Evolutionary conservation across 2,888 invertebrate genomes (phyloP), one percentile per base, ranked within the genome.

Genomic region (Steinernema scapterisci): DNA sequence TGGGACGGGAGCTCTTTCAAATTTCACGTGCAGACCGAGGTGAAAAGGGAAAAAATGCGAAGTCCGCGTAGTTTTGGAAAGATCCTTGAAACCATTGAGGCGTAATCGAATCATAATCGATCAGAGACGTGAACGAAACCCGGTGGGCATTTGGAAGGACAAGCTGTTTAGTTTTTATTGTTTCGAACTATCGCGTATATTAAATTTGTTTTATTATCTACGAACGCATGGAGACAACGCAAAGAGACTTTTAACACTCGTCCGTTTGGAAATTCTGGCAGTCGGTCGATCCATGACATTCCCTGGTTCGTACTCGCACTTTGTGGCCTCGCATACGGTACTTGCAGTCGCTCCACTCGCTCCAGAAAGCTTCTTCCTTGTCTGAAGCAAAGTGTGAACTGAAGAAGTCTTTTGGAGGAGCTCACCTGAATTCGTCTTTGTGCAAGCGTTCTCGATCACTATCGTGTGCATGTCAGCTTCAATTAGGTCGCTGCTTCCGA

Each of bases 91-190:
- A 31, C 31, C 16, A 13, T 31, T 16, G 63, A 16, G 23, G 63
- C 31, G 9, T 63, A 63, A 63, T 63, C 63, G 63, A 63, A 63
- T 63, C 38, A 63, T 38, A 63, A 63, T 63, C 63, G 63, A 63
- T 31, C 25, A 25, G 25, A 44, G 7, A 16, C 63, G 16, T 27
- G 6, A 63, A 27, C 23, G 19, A 3, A n/a, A n/a, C n/a, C n/a
- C 38, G 38, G 5, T 13, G 48, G 48, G 5, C 48, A 2, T 19
- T 48, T 16, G 38, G 9, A 6, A 38, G 38, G 5, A 9, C 38
- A 9, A 6, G 9, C 3, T 38, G 38, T 38, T 38, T 9, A 38
- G 38, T 9, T 38, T 38, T 38, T 3, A 38, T 6, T 38, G 9
- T 48, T 38, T 6, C 38, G 38, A 38, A 38, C 9, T 38, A 38